phyloP scores from a whole-genome alignment of 2,113 vertebrate species.

The Cottus gobio region DNA sequence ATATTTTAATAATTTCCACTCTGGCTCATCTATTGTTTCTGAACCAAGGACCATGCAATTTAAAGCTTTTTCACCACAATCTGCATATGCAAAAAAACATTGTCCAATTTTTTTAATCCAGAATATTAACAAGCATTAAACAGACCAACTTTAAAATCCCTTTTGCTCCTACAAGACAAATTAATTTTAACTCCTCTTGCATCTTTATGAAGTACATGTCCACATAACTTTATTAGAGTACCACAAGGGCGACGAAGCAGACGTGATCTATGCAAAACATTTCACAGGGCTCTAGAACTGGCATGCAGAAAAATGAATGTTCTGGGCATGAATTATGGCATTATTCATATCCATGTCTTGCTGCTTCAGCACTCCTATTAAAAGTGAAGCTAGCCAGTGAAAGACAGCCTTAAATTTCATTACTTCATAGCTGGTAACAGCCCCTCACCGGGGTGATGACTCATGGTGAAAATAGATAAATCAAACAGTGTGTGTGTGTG shows the following conservation, averaged over 20 bases:
- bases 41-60: not conserved
- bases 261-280: constrained; percentile 36
- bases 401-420: constrained; percentile 58
- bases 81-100: not conserved
- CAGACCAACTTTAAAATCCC: not conserved
- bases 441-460: constrained; percentile 47
- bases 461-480: constrained; percentile 57
- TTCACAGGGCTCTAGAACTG: constrained; percentile 22
- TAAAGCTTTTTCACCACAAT: not conserved
- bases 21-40: not conserved
- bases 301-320: constrained; percentile 29
- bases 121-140: constrained; percentile 17
- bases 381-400: constrained; percentile 51
- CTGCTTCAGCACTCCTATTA: constrained; percentile 59
- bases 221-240: constrained; percentile 25
- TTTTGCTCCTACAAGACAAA: not conserved
- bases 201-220: constrained; percentile 17
- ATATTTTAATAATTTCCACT: not conserved
- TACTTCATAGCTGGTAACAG: constrained; percentile 31
- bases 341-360: constrained; percentile 64
- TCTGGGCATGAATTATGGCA: constrained; percentile 52
- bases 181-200: not conserved
- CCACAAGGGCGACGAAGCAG: constrained; percentile 3
- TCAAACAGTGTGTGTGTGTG: constrained; percentile 26
- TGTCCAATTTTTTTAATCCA: not conserved